Percentiles rank a stretch among this genome's conserved stretches.
Conservation (phyloP, 35 echinoderm and acorn worm genomes). For the Heliocidaris erythrogramma region DNA sequence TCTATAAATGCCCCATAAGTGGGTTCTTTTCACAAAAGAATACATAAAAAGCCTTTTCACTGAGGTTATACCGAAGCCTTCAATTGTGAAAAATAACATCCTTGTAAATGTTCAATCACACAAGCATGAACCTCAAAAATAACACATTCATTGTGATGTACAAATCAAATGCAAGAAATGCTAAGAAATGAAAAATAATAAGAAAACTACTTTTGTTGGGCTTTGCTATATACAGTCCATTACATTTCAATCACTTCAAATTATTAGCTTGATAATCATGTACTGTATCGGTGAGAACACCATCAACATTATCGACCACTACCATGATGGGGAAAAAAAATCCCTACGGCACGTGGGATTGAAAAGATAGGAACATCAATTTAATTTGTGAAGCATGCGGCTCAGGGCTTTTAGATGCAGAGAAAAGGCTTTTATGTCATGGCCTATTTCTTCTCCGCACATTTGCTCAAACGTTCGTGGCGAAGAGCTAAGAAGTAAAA, state of each 20-base stretch:
- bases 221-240: neutral
- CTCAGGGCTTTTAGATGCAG: neutral
- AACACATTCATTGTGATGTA: too few relatives aligned
- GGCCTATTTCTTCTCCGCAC: neutral
- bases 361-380: neutral
- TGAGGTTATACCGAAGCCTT: too few relatives aligned
- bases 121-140: too few relatives aligned
- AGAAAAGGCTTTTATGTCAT: conserved; percentile 2
- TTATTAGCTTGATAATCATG: neutral
- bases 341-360: neutral
- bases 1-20: too few relatives aligned
- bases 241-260: neutral
- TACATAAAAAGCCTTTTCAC: too few relatives aligned
- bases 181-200: too few relatives aligned
- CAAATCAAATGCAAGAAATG: too few relatives aligned
- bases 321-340: neutral
- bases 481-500: neutral
- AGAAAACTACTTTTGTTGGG: too few relatives aligned
- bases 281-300: neutral
- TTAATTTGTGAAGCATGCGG: conserved; percentile 4
- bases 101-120: too few relatives aligned
- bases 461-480: neutral
- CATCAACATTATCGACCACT: neutral
- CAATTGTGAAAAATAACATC: too few relatives aligned
- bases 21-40: too few relatives aligned